Evolutionary conservation across 35 echinoderm and acorn worm genomes (phyloP).

Genomic region (Ptychodera flava): DNA sequence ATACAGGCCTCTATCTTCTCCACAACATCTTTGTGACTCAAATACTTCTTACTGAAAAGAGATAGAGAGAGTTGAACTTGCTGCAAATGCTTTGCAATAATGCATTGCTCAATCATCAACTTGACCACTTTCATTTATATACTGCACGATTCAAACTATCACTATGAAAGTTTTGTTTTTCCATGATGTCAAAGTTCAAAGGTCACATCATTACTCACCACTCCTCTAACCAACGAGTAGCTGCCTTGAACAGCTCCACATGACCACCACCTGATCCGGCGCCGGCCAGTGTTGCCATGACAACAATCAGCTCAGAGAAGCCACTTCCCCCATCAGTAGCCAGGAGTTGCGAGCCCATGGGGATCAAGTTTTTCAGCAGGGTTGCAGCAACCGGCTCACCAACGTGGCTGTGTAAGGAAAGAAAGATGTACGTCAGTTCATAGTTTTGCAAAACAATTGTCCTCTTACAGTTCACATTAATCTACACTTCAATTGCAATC

Average conservation of each 20-base stretch:
- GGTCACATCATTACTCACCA: slow-evolving; percentile 49
- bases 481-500: too few species aligned
- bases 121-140: too few species aligned
- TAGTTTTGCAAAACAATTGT: not conserved
- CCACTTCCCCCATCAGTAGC: slow-evolving; percentile 59
- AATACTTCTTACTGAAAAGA: slow-evolving; percentile 61
- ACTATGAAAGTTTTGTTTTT: not conserved
- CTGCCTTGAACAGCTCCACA: slow-evolving; percentile 75
- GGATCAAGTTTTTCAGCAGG: slow-evolving; percentile 74
- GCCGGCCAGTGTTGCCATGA: slow-evolving; percentile 93
- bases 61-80: not conserved
- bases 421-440: not conserved
- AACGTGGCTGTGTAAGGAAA: slow-evolving; percentile 29
- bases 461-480: too few species aligned
- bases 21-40: slow-evolving; percentile 79
- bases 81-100: slow-evolving; percentile 23
- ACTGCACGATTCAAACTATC: not conserved
- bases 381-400: slow-evolving; percentile 59
- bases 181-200: not conserved
- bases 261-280: slow-evolving; percentile 78
- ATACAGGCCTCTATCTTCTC: slow-evolving; percentile 69
- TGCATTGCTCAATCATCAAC: too few species aligned
- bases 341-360: slow-evolving; percentile 71
- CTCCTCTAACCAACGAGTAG: slow-evolving; percentile 69
- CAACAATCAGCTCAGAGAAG: slow-evolving; percentile 85